Base-by-base conservation (phyloP, 2,888 invertebrate species). In the Agrotis puta region DNA sequence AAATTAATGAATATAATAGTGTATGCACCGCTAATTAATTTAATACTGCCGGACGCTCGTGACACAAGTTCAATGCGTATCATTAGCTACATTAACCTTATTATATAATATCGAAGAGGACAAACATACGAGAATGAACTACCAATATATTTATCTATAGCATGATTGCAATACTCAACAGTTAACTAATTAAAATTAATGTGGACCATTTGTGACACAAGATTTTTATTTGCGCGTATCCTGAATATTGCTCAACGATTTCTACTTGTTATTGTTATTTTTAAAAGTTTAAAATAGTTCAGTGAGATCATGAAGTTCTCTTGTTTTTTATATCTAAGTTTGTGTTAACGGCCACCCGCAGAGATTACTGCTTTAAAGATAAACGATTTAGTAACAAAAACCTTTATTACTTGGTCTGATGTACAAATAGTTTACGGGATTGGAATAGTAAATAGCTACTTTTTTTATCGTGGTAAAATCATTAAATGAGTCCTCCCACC, bases 11-110 rank as follows among this genome's bases (percentile, higher is more conserved):
- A 69, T 58, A 62, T 22, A 56, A 62, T 57, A 14, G 22, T 22
- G 45, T 53, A 53, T 56, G 45, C 70, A 57, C 45, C 61, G 27
- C 54, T 64, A 75, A 70, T 78, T 75, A 56, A 27, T 66, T 71
- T 69, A 80, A 74, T 77, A 73, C 75, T 85, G 71, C 11, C 53
- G n/a, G 53, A 45, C 71, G 56, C 24, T 20, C 56, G 24, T 74
- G 62, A 56, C 64, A 63, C 81, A 79, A 82, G 82, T 84, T 82
- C 85, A 86, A 79, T 73, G 70, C 69, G 74, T 81, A 79, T 84
- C 81, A n/a, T 63, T 53, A 63, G 45, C 70, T 72, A 78, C 69
- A 73, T 81, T 87, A 84, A 83, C 83, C 84, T 76, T 77, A 67
- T 83, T 85, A 83, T 82, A 71, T 82, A 84, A 83, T 48, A 51